Percentiles rank a stretch among this genome's conserved stretches.
Evolutionary conservation across 2,113 vertebrate species (phyloP).

Genomic region (Albula goreensis): DNA sequence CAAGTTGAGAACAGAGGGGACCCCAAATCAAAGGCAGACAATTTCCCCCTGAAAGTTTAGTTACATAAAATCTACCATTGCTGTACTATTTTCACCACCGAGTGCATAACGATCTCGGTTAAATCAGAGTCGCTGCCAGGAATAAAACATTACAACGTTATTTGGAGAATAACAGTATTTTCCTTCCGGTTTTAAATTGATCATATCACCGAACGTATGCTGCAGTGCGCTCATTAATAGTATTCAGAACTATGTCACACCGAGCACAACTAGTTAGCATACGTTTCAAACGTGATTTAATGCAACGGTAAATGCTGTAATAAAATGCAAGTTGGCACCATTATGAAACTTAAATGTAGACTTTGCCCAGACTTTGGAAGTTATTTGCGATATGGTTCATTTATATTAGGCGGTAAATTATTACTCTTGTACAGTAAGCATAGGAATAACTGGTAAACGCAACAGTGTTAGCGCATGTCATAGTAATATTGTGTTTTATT

Average conservation of each 20-base stretch:
- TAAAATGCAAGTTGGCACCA: too few relatives aligned
- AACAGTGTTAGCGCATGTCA: too few relatives aligned
- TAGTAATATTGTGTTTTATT: too few relatives aligned
- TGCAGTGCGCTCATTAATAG: not conserved
- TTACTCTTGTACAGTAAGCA: too few relatives aligned
- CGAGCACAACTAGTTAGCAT: not conserved
- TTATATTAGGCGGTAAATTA: too few relatives aligned
- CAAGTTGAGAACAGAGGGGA: constrained; percentile 70
- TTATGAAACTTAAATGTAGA: too few relatives aligned
- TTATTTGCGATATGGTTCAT: too few relatives aligned
- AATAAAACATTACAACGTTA: not conserved
- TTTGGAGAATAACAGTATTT: not conserved
- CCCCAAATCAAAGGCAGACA: constrained; percentile 59
- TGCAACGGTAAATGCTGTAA: not conserved
- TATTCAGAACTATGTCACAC: not conserved
- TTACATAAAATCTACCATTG: not conserved
- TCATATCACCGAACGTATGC: not conserved
- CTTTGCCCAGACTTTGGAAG: too few relatives aligned
- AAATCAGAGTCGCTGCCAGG: not conserved
- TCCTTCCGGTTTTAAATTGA: not conserved
- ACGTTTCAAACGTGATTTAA: not conserved
- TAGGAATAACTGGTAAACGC: too few relatives aligned
- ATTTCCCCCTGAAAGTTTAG: not conserved
- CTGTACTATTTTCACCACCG: not conserved
- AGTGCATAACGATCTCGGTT: not conserved